A percentile compares a stretch with the other conserved stretches of the same genome.
Conservation (phyloP, 2,888 invertebrate species). For the Zhuqinia jingwanae region DNA sequence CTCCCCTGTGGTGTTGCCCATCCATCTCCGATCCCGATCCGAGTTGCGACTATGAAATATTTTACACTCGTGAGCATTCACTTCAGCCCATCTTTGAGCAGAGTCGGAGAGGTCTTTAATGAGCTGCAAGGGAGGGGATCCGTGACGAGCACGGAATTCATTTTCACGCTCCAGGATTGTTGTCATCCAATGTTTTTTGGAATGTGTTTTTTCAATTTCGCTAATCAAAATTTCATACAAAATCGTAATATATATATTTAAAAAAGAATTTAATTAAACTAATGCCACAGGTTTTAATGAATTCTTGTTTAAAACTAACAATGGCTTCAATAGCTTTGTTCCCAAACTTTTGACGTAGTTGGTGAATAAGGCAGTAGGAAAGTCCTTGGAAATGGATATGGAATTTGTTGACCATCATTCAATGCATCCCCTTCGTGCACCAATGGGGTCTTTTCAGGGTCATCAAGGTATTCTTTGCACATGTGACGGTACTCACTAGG, state of each 20-base stretch:
- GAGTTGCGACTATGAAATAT: slow-evolving; percentile 33
- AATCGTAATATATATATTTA: too few relatives aligned
- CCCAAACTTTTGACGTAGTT: slow-evolving; percentile 31
- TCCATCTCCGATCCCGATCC: slow-evolving; percentile 20
- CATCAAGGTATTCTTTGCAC: slow-evolving; percentile 25
- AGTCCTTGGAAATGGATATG: slow-evolving; percentile 61
- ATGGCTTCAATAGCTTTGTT: slow-evolving; percentile 48
- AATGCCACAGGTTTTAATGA: background rate
- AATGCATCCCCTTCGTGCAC: slow-evolving; percentile 49
- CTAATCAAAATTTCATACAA: background rate
- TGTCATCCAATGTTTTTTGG: slow-evolving; percentile 35
- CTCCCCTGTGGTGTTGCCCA: slow-evolving; percentile 41
- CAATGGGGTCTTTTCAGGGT: slow-evolving; percentile 18
- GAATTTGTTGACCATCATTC: slow-evolving; percentile 28
- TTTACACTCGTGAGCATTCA: slow-evolving; percentile 43
- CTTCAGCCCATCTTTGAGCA: slow-evolving; percentile 62
- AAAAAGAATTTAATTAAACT: too few relatives aligned
- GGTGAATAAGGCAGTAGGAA: slow-evolving; percentile 44
- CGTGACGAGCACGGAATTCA: slow-evolving; percentile 58
- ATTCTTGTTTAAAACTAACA: slow-evolving; percentile 10
- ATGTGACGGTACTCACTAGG: slow-evolving; percentile 23
- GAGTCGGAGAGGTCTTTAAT: slow-evolving; percentile 24
- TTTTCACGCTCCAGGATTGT: slow-evolving; percentile 47
- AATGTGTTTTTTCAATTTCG: slow-evolving; percentile 22
- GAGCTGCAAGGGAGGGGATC: slow-evolving; percentile 16